Evolutionary conservation across 2,888 invertebrate genomes (phyloP).

Genomic region (Megaustenia siamemsis): DNA sequence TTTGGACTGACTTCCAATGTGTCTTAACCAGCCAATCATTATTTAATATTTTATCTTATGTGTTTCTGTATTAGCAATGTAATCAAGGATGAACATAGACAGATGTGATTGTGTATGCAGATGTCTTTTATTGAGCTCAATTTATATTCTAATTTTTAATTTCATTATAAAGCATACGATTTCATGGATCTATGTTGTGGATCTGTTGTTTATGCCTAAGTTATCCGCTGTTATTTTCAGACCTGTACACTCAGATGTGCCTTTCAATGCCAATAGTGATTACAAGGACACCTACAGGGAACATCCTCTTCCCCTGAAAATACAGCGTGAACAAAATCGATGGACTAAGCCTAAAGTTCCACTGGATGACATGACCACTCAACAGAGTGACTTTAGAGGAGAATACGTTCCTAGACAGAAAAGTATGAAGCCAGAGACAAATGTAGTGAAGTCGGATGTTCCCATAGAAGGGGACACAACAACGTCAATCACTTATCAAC

Average conservation of each 20-base stretch:
- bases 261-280: conserved; percentile 73
- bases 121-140: too few species aligned
- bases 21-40: too few species aligned
- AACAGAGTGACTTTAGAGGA: conserved; percentile 64
- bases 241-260: conserved; percentile 62
- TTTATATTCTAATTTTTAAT: too few species aligned
- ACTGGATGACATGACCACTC: conserved; percentile 68
- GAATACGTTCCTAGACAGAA: conserved; percentile 56
- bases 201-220: too few species aligned
- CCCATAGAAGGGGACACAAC: conserved; percentile 75
- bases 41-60: too few species aligned
- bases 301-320: conserved; percentile 66
- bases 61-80: too few species aligned
- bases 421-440: conserved; percentile 67
- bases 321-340: conserved; percentile 59
- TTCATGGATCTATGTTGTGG: too few species aligned
- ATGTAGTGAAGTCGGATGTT: conserved; percentile 66
- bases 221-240: too few species aligned
- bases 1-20: too few species aligned
- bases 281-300: conserved; percentile 72
- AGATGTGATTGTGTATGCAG: too few species aligned
- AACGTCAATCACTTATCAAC: conserved; percentile 63
- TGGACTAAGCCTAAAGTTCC: conserved; percentile 67
- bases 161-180: too few species aligned
- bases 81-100: too few species aligned